Percentiles rank a stretch among this genome's conserved stretches.
Conservation (phyloP, 2,888 invertebrate genomes). For the Scaptomyza reducta region DNA sequence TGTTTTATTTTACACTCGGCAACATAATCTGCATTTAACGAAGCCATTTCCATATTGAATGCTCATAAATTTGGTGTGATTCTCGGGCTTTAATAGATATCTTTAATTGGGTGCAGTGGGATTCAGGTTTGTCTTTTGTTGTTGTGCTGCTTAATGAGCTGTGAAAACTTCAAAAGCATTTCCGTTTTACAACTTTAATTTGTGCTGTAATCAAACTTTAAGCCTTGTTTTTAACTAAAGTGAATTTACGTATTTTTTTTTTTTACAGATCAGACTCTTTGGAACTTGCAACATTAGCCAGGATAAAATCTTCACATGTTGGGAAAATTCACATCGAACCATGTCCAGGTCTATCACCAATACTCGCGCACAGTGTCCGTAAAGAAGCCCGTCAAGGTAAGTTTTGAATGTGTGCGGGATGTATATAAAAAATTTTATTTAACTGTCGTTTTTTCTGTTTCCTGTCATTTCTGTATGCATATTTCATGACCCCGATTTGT, state of each 20-base stretch:
- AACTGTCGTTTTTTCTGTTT: slow-evolving; percentile 15
- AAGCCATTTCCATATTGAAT: slow-evolving; percentile 25
- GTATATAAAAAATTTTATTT: neutral
- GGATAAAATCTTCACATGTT: slow-evolving; percentile 68
- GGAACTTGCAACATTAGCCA: slow-evolving; percentile 11
- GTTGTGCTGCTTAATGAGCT: slow-evolving; percentile 26
- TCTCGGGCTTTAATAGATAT: slow-evolving; percentile 5
- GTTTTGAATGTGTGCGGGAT: slow-evolving; percentile 10
- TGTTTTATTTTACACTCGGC: slow-evolving; percentile 38
- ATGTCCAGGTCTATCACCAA: slow-evolving; percentile 82
- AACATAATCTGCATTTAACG: slow-evolving; percentile 40
- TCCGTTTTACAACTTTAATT: slow-evolving; percentile 1
- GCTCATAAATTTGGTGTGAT: slow-evolving; percentile 9
- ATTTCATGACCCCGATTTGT: slow-evolving; percentile 46
- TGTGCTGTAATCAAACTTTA: neutral
- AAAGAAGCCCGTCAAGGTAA: slow-evolving; percentile 81
- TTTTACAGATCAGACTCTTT: slow-evolving; percentile 35
- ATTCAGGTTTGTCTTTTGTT: neutral
- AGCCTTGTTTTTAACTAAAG: slow-evolving; percentile 5
- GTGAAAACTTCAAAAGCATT: slow-evolving; percentile 35
- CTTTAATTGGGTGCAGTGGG: slow-evolving; percentile 12
- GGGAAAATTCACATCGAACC: slow-evolving; percentile 82
- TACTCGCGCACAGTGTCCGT: slow-evolving; percentile 79
- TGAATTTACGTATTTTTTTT: slow-evolving; percentile 1
- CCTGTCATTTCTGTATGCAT: slow-evolving; percentile 31